Percentiles rank a stretch among this genome's conserved stretches.
Evolutionary conservation across 2,888 invertebrate species (phyloP).

Genomic region (Metellina segmentata): DNA sequence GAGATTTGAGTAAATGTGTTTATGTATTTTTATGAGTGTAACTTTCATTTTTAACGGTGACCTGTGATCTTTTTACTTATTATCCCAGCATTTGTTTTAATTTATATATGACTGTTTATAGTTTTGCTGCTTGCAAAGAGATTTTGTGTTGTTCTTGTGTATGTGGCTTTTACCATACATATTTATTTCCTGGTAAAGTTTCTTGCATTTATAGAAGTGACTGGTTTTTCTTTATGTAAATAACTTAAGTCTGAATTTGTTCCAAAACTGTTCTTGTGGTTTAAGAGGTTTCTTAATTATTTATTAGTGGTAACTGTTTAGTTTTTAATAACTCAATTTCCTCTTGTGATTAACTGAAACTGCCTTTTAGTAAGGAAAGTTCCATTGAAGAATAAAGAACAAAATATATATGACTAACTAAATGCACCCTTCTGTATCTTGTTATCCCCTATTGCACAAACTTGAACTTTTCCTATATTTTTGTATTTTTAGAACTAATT

Average conservation of each 20-base stretch:
- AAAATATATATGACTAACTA: not conserved
- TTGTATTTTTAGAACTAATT: not conserved
- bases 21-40: slow-evolving; percentile 23
- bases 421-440: not conserved
- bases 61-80: slow-evolving; percentile 69
- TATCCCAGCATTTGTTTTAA: slow-evolving; percentile 57
- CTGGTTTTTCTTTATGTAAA: not conserved
- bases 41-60: slow-evolving; percentile 37
- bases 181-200: slow-evolving; percentile 33
- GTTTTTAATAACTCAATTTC: not conserved
- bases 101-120: slow-evolving; percentile 41
- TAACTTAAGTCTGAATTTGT: not conserved
- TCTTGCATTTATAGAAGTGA: slow-evolving; percentile 45
- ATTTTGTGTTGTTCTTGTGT: slow-evolving; percentile 9
- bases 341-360: not conserved
- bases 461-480: not conserved
- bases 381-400: not conserved
- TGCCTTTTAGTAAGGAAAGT: slow-evolving; percentile 1
- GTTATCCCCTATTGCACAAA: not conserved
- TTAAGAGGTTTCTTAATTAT: not conserved
- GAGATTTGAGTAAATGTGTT: slow-evolving; percentile 28
- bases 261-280: not conserved
- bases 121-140: slow-evolving; percentile 13
- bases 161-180: slow-evolving; percentile 21
- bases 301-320: not conserved